Percentiles rank a stretch among this genome's conserved stretches.
Conservation (phyloP, 1,140 invertebrate genomes). For the Pogonomyrmex barbatus region DNA sequence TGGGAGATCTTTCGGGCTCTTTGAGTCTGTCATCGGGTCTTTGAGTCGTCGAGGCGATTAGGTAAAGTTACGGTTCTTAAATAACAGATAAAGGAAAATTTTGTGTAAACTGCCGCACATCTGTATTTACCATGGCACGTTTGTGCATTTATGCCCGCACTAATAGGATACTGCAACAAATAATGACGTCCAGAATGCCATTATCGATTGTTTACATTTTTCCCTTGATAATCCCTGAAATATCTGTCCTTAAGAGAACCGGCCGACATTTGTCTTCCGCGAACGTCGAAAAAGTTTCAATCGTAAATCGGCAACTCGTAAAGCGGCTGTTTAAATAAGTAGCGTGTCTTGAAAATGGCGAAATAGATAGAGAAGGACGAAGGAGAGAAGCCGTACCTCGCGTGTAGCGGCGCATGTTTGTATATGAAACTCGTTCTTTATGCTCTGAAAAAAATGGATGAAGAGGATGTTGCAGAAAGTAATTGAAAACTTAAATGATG, state of each 20-base stretch:
- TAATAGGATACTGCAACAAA: slow-evolving; percentile 10
- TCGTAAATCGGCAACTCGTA: not conserved
- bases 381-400: slow-evolving; percentile 5
- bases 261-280: not conserved
- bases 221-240: slow-evolving; percentile 56
- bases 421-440: slow-evolving; percentile 24
- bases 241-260: not conserved
- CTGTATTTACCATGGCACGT: slow-evolving; percentile 60
- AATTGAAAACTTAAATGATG: slow-evolving; percentile 56
- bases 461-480: slow-evolving; percentile 22
- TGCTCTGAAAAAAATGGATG: not conserved
- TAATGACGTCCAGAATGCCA: slow-evolving; percentile 47
- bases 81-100: slow-evolving; percentile 58
- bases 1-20: too few species aligned
- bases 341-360: slow-evolving; percentile 25
- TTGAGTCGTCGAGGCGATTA: slow-evolving; percentile 17
- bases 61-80: slow-evolving; percentile 36
- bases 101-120: slow-evolving; percentile 26
- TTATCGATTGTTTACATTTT: slow-evolving; percentile 70
- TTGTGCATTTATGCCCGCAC: not conserved
- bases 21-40: too few species aligned
- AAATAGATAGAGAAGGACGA: slow-evolving; percentile 26
- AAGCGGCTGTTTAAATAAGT: slow-evolving; percentile 24
- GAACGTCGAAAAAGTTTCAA: slow-evolving; percentile 22
- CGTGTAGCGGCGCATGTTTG: slow-evolving; percentile 38